phyloP scores from a whole-genome alignment of 1,140 invertebrate species.

The Pogonomyrmex barbatus region DNA sequence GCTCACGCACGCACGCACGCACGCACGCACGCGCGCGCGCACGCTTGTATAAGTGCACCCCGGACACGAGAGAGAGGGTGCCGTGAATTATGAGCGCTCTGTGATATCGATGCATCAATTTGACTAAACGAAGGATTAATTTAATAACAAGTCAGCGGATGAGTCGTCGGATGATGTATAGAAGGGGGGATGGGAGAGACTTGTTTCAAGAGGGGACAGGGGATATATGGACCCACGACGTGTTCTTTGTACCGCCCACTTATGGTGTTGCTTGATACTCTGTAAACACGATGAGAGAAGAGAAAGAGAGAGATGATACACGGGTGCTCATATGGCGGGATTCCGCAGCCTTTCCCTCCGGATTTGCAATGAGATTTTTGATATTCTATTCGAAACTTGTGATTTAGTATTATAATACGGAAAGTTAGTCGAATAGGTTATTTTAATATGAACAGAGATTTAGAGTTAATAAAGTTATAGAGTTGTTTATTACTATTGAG shows the following conservation, averaged over 20 bases:
- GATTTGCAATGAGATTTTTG: conserved; percentile 26
- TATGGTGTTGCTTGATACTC: conserved; percentile 56
- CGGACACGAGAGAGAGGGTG: conserved; percentile 77
- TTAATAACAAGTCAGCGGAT: conserved; percentile 86
- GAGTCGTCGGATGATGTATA: conserved; percentile 83
- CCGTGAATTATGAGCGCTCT: conserved; percentile 86
- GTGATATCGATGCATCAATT: conserved; percentile 87
- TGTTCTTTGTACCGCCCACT: conserved; percentile 60
- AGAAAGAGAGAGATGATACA: neutral
- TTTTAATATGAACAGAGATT: neutral
- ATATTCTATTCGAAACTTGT: conserved; percentile 1
- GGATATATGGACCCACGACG: conserved; percentile 49
- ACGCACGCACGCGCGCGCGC: conserved; percentile 43
- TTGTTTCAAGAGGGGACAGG: conserved; percentile 37
- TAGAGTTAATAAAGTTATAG: neutral
- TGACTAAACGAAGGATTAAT: conserved; percentile 87
- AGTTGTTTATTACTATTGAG: neutral
- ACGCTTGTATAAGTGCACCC: conserved; percentile 67
- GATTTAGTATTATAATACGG: neutral
- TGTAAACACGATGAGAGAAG: conserved; percentile 40
- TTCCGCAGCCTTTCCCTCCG: conserved; percentile 8
- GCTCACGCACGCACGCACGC: conserved; percentile 58
- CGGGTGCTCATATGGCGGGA: conserved; percentile 42
- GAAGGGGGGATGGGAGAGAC: conserved; percentile 76
- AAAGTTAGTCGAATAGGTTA: conserved; percentile 3